Evolutionary conservation across 2,888 invertebrate genomes (phyloP).

Genomic region (Torymus tubicola): DNA sequence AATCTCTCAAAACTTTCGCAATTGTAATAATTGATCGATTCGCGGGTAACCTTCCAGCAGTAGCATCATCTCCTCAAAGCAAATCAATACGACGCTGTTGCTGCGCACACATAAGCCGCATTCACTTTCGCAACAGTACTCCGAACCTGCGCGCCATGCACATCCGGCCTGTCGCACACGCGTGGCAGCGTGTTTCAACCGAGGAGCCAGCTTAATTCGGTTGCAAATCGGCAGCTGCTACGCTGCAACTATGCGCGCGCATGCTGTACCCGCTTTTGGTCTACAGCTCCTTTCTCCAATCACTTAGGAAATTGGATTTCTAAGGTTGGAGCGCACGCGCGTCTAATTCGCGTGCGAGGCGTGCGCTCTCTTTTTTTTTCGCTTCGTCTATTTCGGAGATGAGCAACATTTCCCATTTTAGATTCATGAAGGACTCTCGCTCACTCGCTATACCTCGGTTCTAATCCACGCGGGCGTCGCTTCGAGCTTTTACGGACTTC

Average conservation of each 20-base stretch:
- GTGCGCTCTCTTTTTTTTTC: conserved; percentile 7
- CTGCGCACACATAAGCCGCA: too few species aligned
- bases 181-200: too few species aligned
- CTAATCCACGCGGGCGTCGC: conserved; percentile 6
- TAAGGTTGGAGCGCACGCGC: background rate
- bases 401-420: conserved; percentile 32
- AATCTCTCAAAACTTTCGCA: too few species aligned
- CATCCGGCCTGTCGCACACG: too few species aligned
- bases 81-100: too few species aligned
- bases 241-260: background rate
- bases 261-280: background rate
- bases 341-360: background rate
- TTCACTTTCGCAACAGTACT: too few species aligned
- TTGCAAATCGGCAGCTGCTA: too few species aligned
- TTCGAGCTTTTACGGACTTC: conserved; percentile 13
- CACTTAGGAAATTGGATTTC: conserved; percentile 36
- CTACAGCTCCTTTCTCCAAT: conserved; percentile 22
- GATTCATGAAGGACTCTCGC: background rate
- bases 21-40: too few species aligned
- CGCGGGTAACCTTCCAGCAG: too few species aligned
- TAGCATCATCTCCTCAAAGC: too few species aligned
- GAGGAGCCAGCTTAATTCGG: background rate
- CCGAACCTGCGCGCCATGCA: too few species aligned
- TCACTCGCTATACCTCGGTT: background rate
- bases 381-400: conserved; percentile 34